Percentiles rank a stretch among this genome's conserved stretches.
These are phyloP conservation scores for Oryzias dopingdopingensis DNA, from an alignment of 2,797 vertebrate genomes.

Conservation along the genomic window DNA sequence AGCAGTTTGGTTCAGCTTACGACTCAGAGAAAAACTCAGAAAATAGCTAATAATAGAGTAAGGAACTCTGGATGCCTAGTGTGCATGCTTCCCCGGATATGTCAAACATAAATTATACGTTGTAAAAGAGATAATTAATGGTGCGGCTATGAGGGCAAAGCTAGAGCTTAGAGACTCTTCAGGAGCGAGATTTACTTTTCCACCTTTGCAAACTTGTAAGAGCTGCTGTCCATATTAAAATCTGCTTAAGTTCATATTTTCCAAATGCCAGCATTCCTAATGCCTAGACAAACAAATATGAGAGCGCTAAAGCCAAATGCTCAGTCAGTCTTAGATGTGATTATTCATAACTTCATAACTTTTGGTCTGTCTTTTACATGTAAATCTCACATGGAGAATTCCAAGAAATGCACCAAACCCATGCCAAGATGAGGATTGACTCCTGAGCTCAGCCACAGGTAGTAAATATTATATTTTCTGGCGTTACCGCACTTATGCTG, in stretches of 20 bases:
- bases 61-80: slow-evolving; percentile 44
- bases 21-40: slow-evolving; percentile 46
- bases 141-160: slow-evolving; percentile 38
- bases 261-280: slow-evolving; percentile 42
- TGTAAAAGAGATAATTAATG: slow-evolving; percentile 61
- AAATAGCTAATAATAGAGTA: slow-evolving; percentile 64
- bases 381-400: slow-evolving; percentile 49
- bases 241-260: slow-evolving; percentile 25
- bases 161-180: slow-evolving; percentile 40
- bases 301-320: slow-evolving; percentile 39
- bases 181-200: slow-evolving; percentile 19
- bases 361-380: slow-evolving; percentile 41
- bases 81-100: slow-evolving; percentile 66
- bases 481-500: slow-evolving; percentile 45
- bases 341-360: slow-evolving; percentile 61
- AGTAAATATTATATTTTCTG: slow-evolving; percentile 62
- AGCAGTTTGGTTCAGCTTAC: slow-evolving; percentile 45
- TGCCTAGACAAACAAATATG: slow-evolving; percentile 67
- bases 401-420: slow-evolving; percentile 45
- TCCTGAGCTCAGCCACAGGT: slow-evolving; percentile 61
- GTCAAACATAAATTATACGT: slow-evolving; percentile 70
- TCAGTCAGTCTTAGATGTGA: slow-evolving; percentile 44
- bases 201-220: slow-evolving; percentile 43
- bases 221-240: slow-evolving; percentile 39
- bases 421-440: slow-evolving; percentile 42